A percentile compares a stretch with the other conserved stretches of the same genome.
Conservation (phyloP, 2,113 vertebrate species). For the Eretmochelys imbricata region DNA sequence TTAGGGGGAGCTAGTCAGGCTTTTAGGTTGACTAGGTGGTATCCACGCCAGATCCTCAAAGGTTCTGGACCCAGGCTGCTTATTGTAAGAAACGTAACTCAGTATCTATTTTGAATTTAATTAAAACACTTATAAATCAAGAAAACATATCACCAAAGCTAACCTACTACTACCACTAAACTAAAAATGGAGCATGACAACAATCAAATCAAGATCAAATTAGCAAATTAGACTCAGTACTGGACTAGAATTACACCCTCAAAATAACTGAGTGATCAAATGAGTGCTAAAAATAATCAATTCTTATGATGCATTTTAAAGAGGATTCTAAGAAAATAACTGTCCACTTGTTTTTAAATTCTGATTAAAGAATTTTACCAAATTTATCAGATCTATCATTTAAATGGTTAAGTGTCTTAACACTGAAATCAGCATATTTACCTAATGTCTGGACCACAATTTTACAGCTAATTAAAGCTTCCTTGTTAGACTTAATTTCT, state of each 20-base stretch:
- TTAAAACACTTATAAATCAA: neutral
- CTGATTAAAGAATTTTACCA: neutral
- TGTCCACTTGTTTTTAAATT: neutral
- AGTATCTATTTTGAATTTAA: neutral
- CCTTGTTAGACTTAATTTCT: neutral
- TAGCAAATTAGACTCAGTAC: neutral
- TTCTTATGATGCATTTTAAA: neutral
- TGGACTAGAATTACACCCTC: neutral
- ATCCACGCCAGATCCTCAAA: neutral
- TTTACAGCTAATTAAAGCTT: neutral
- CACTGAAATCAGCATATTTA: neutral
- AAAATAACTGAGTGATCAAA: neutral
- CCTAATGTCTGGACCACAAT: neutral
- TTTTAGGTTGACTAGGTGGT: neutral
- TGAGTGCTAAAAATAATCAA: neutral
- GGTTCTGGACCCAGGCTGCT: neutral
- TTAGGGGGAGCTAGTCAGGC: neutral
- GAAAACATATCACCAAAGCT: neutral
- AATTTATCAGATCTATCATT: neutral
- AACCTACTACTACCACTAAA: neutral
- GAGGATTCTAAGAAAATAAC: neutral
- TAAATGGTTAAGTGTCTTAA: neutral
- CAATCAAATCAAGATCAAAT: neutral
- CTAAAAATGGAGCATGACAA: neutral
- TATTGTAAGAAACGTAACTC: neutral